Base-by-base conservation (phyloP, 2,113 vertebrate species). In the Fukomys damarensis region DNA sequence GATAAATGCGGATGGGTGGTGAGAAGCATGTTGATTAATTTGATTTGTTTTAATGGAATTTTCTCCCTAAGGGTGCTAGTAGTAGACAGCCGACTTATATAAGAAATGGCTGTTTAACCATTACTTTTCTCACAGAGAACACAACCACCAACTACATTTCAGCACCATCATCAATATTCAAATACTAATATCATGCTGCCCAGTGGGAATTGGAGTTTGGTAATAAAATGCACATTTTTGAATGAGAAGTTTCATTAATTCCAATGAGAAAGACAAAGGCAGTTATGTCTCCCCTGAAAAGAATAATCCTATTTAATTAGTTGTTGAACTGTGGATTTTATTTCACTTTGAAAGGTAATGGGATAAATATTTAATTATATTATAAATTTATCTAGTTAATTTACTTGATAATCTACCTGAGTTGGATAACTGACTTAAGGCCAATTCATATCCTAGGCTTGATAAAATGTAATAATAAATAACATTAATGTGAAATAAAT, bases 31-130 rank as follows among this genome's bases (percentile, higher is more conserved):
- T 79, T 91, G 97, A 96, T 95, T 96, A 96, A 91, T 92, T 95
- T 94, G 68, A 92, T 91, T 97, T 97, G 35, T 76, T 91, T 94
- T 96, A 94, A 96, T 96, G 72, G 58, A 95, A 88, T 88, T 89
- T 94, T 82, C 1, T 5, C 76, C 94, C 54, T 72, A 83, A 82
- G 81, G 59, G 41, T 80, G 4, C 56, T 61, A 3, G 58, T 49
- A 28, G n/a, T 38, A 90, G 56, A 38, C 30, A 97, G 38, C 12
- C 63, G 90, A 87, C 13, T 77, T 82, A 41, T 3, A 38, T 70
- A 88, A 82, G 65, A 95, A 77, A 94, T 72, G 20, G 7, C n/a
- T 89, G 30, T 86, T 97, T 86, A 85, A 93, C 43, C 80, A 80
- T 95, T 94, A 77, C 17, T 90, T 94, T 97, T 86, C 89, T 96